Evolutionary conservation across 2,113 vertebrate species (phyloP).

Genomic region (Alligator sinensis): DNA sequence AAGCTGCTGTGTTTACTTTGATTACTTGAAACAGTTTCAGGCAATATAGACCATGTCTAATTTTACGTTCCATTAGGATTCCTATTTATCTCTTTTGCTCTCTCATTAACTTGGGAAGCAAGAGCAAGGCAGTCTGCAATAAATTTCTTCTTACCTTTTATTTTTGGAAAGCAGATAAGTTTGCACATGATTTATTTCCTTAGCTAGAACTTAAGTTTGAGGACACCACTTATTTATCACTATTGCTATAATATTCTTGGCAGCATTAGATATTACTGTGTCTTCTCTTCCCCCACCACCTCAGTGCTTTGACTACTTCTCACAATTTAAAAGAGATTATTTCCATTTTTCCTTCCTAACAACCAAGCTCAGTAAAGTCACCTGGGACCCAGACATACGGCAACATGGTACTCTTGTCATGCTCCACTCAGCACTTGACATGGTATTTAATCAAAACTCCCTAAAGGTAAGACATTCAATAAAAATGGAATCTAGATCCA

Average conservation of each 20-base stretch:
- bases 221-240: not conserved
- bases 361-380: not conserved
- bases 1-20: not conserved
- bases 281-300: not conserved
- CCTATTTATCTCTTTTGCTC: slow-evolving; percentile 25
- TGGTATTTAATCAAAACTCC: not conserved
- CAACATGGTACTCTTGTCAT: not conserved
- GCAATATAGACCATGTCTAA: not conserved
- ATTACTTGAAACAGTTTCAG: not conserved
- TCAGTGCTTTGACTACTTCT: not conserved
- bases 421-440: not conserved
- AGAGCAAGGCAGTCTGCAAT: not conserved
- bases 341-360: not conserved
- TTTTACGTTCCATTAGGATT: slow-evolving; percentile 35
- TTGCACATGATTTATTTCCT: slow-evolving; percentile 9
- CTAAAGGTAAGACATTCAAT: not conserved
- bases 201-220: not conserved
- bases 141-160: not conserved
- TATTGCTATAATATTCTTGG: not conserved
- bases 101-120: slow-evolving; percentile 25
- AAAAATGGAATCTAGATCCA: not conserved
- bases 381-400: not conserved
- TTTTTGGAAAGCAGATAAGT: slow-evolving; percentile 30
- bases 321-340: not conserved
- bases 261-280: not conserved